Evolutionary conservation across 1,140 invertebrate genomes (phyloP), one percentile per base, ranked within the genome.

Genomic region (Hyphantria cunea): DNA sequence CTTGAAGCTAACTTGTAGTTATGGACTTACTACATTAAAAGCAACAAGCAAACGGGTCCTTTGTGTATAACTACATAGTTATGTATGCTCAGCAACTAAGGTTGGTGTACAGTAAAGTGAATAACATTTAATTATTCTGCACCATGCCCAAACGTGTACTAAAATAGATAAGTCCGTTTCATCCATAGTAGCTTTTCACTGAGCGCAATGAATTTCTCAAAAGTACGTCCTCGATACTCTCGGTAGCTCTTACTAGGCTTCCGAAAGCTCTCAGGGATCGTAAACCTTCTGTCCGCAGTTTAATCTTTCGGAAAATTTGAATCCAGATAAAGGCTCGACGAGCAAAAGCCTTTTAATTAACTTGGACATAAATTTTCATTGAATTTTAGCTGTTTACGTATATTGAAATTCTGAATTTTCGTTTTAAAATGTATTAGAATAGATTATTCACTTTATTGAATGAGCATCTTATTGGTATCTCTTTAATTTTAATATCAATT

Each of bases 241-340:
- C 33, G 25, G 12, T 47, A 13, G 37, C 51, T n/a, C 17, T 31
- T 49, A 31, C 55, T 72, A 70, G 55, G 67, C 62, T 67, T 72
- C 70, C 60, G 25, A 66, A 59, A 55, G 58, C 67, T 64, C 67
- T 62, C 64, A 44, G 66, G 68, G 61, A 44, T 63, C 64, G 53
- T 73, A 70, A 73, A 67, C 70, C 68, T 64, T 53, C 70, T 63
- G 63, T 52, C 65, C 53, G 66, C 37, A 67, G 68, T 70, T 78
- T 78, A 76, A 75, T 78, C 68, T 78, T 76, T 70, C 67, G 70
- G 73, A 78, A 74, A 76, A 74, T 76, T 76, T 74, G 53, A 68
- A 78, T 67, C 64, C 59, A 59, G 64, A 66, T 68, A 68, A 70
- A 63, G 56, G 61, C 50, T 64, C 48, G 58, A 56, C 47, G 56